A percentile compares a stretch with the other conserved stretches of the same genome.
These are phyloP conservation scores for Apogon talboti DNA, from an alignment of 2,797 vertebrate species.

Conservation along the genomic window DNA sequence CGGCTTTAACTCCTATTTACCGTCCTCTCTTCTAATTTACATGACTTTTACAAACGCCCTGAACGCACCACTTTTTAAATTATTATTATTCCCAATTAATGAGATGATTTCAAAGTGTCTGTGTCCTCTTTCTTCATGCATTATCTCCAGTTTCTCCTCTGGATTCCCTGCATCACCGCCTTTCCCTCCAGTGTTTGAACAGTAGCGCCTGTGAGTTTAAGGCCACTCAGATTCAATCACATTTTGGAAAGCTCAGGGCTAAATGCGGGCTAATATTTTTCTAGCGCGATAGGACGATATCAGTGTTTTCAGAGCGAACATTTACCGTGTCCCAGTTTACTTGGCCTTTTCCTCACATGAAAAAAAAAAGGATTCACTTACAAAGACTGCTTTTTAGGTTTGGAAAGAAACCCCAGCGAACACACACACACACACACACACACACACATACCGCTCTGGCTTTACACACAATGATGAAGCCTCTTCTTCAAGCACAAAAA, in stretches of 20 bases:
- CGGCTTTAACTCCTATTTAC: too few species aligned
- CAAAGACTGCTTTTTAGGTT: background rate
- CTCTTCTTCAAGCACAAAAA: background rate
- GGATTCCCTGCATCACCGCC: conserved; percentile 12
- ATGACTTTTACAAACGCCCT: too few species aligned
- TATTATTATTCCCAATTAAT: too few species aligned
- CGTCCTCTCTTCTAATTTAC: too few species aligned
- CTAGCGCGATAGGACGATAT: conserved; percentile 81
- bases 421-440: too few species aligned
- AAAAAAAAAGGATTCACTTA: background rate
- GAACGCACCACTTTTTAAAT: too few species aligned
- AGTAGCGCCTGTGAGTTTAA: conserved; percentile 35
- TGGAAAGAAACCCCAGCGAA: background rate
- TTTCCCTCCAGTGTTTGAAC: conserved; percentile 57
- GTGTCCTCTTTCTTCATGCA: background rate
- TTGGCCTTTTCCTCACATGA: conserved; percentile 5
- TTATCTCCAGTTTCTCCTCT: conserved; percentile 16
- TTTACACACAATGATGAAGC: background rate
- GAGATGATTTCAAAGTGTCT: background rate
- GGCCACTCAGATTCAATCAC: conserved; percentile 75
- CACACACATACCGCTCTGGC: too few species aligned
- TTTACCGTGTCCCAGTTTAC: conserved; percentile 20
- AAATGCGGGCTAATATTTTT: conserved; percentile 83
- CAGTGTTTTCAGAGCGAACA: conserved; percentile 68
- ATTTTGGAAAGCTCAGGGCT: conserved; percentile 79